A percentile compares a stretch with the other conserved stretches of the same genome.
phyloP scores from a whole-genome alignment of 2,888 invertebrate species.

The Cantharis flavilabris region DNA sequence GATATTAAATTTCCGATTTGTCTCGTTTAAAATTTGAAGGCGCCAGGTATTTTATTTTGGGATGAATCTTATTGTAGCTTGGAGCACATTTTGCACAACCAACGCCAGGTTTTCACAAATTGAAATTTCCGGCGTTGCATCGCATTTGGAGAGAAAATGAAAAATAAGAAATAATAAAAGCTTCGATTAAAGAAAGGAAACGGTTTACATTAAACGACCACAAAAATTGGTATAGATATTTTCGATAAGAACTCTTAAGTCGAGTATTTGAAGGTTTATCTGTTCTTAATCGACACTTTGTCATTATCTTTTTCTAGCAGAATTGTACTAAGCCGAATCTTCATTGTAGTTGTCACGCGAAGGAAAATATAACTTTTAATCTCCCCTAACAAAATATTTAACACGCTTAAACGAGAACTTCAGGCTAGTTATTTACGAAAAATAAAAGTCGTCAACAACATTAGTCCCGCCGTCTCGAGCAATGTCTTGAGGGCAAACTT shows the following conservation, averaged over 20 bases:
- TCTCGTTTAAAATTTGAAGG: background rate
- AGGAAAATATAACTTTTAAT: slow-evolving; percentile 38
- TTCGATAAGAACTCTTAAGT: slow-evolving; percentile 4
- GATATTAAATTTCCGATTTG: background rate
- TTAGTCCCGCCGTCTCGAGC: slow-evolving; percentile 33
- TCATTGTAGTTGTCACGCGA: slow-evolving; percentile 18
- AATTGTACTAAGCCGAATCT: slow-evolving; percentile 8
- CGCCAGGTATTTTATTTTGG: background rate
- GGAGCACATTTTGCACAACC: background rate
- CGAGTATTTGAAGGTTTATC: slow-evolving; percentile 6
- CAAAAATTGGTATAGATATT: background rate
- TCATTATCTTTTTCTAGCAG: slow-evolving; percentile 9
- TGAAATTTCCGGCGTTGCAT: background rate
- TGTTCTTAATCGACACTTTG: slow-evolving; percentile 2
- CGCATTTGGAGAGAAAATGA: background rate
- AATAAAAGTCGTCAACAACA: slow-evolving; percentile 46
- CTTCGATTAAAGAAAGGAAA: background rate
- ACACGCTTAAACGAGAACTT: slow-evolving; percentile 42
- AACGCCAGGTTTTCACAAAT: background rate
- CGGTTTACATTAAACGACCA: background rate
- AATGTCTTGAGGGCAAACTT: slow-evolving; percentile 47
- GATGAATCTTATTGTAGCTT: background rate
- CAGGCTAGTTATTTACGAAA: slow-evolving; percentile 41
- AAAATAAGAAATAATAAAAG: background rate
- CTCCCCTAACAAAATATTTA: slow-evolving; percentile 45